A percentile compares a stretch with the other conserved stretches of the same genome.
Conservation (phyloP, 2,888 invertebrate genomes). For the Netelia fuscicornis region DNA sequence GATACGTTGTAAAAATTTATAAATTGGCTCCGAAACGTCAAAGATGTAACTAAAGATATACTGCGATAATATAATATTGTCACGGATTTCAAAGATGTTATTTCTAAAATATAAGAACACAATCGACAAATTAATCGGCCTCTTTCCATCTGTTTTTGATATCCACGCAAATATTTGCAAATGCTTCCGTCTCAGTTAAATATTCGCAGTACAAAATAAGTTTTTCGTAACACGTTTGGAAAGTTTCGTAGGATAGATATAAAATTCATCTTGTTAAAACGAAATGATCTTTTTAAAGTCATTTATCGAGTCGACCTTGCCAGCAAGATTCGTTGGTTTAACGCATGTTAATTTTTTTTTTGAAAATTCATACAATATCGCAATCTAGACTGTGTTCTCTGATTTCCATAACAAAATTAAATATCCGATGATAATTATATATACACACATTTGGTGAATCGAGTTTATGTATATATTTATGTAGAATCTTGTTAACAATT, state of each 20-base stretch:
- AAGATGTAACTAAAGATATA: conserved; percentile 15
- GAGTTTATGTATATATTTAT: conserved; percentile 22
- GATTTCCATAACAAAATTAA: no score
- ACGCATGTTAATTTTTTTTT: background rate
- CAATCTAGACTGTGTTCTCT: no score
- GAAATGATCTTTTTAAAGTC: background rate
- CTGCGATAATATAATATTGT: conserved; percentile 41
- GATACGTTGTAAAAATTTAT: conserved; percentile 51
- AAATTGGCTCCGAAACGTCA: conserved; percentile 34
- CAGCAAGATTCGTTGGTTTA: background rate
- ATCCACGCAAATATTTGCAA: background rate
- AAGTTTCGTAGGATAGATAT: background rate
- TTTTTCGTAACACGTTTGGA: background rate
- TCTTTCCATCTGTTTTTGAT: conserved; percentile 7
- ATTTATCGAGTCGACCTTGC: background rate
- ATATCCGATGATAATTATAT: background rate
- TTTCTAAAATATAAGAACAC: conserved; percentile 41
- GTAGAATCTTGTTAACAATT: conserved; percentile 35
- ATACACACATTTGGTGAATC: background rate
- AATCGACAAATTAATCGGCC: conserved; percentile 18
- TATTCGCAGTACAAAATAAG: background rate
- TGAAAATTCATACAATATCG: background rate
- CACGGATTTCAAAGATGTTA: conserved; percentile 34
- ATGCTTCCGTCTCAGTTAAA: background rate
- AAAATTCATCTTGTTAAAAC: background rate